Percentiles rank a stretch among this genome's conserved stretches.
Evolutionary conservation across 2,113 vertebrate genomes (phyloP).

Genomic region (Corvus hawaiiensis): DNA sequence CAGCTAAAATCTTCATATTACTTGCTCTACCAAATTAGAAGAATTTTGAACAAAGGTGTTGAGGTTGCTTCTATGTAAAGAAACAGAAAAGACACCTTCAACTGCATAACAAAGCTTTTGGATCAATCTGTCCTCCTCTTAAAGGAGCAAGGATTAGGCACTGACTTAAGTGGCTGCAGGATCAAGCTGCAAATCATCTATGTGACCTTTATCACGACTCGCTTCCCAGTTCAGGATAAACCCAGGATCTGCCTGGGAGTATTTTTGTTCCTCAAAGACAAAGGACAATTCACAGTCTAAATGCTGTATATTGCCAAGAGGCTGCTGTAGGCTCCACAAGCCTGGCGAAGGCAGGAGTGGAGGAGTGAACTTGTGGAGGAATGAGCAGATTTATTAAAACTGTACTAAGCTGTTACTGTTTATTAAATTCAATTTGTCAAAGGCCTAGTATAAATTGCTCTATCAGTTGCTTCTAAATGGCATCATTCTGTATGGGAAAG

Average conservation of each 20-base stretch:
- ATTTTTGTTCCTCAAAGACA: not conserved
- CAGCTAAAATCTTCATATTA: not conserved
- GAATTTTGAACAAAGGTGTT: not conserved
- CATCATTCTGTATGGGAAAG: not conserved
- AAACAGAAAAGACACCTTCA: not conserved
- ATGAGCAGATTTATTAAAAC: conserved; percentile 46
- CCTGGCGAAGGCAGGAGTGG: not conserved
- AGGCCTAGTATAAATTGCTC: not conserved
- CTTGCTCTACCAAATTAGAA: not conserved
- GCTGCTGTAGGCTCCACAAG: conserved; percentile 19
- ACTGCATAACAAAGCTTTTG: not conserved
- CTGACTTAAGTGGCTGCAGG: not conserved
- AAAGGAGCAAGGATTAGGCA: not conserved
- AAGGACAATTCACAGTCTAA: conserved; percentile 3
- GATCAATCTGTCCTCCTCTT: not conserved
- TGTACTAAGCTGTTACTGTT: conserved; percentile 17
- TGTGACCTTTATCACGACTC: not conserved
- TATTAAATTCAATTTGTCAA: conserved; percentile 58
- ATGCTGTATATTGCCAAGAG: conserved; percentile 33
- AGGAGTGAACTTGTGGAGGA: not conserved
- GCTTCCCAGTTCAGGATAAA: not conserved
- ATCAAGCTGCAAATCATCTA: not conserved
- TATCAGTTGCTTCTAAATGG: conserved; percentile 46
- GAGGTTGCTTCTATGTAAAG: not conserved
- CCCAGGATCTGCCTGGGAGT: not conserved